Base-by-base conservation (phyloP, 2,888 invertebrate genomes). In the Ditula angustiorana region DNA sequence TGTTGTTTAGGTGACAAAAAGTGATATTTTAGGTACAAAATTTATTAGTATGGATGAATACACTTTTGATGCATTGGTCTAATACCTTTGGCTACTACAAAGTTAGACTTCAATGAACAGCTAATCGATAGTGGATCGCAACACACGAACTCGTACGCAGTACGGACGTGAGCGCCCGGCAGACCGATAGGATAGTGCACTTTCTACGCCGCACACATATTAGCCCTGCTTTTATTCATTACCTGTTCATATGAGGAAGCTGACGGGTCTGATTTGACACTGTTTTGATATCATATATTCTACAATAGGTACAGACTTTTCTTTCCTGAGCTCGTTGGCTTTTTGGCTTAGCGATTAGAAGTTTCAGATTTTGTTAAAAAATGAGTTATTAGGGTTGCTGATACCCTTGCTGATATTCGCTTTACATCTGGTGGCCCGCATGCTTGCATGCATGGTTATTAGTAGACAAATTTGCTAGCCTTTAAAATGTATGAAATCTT, bases 181-280 rank as follows among this genome's bases (percentile, higher is more conserved):
- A 58, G 63, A 64, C 26, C 21, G 46, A 19, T 69, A 60, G 64
- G 66, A 52, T 67, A 62, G 50, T 30, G 65, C 67, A 69, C 70
- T 71, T 71, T 71, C 69, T 67, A 69, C 67, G 56, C 66, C 61
- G 63, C 67, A 69, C 65, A 71, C 67, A 66, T 69, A 65, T 64
- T 53, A 64, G 52, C 24, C 50, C 58, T 64, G 57, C 67, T 63
- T 61, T 66, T 41, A 59, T 53, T 67, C 41, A 57, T 64, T 53
- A 47, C 58, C 46, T 41, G 53, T 37, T 59, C 49, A 21, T 65
- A 60, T 33, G 61, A 59, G 63, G 49, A 59, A 64, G 53, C 52
- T n/a, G 58, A 10, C 5, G 41, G 58, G 3, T 23, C 26, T 21
- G 53, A 10, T 8, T 19, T 41, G 19, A 19, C 37, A 33, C 26